Evolutionary conservation across 1,140 invertebrate genomes (phyloP).

Genomic region (Frieseomelitta varia): DNA sequence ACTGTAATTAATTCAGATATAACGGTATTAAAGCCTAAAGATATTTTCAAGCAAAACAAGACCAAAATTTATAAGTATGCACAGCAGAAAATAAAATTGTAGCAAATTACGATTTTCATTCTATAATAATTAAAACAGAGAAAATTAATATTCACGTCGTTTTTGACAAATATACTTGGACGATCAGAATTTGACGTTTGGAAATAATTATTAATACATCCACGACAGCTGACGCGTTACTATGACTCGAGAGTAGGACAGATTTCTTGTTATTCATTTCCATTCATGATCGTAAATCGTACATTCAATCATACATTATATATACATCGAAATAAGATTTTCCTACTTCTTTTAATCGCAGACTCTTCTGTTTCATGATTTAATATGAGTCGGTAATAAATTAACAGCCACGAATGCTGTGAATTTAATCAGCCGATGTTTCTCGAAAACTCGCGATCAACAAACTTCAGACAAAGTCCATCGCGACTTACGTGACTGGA

Average conservation of each 20-base stretch:
- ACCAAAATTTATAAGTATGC: not conserved
- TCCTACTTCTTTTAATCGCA: not conserved
- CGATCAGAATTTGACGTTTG: not conserved
- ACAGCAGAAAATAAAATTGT: too few species aligned
- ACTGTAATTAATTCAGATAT: not conserved
- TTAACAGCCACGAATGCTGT: not conserved
- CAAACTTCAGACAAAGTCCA: not conserved
- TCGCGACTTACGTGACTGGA: too few species aligned
- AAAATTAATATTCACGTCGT: too few species aligned
- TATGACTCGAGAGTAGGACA: not conserved
- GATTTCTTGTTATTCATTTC: not conserved
- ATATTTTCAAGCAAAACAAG: not conserved
- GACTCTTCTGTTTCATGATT: not conserved
- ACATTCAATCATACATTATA: not conserved
- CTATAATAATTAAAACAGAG: not conserved
- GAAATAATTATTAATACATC: not conserved
- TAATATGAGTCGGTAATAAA: not conserved
- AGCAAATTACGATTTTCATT: too few species aligned
- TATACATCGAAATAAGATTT: not conserved
- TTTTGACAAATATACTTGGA: not conserved
- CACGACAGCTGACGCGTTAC: not conserved
- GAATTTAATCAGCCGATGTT: not conserved
- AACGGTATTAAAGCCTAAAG: not conserved
- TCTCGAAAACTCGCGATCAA: not conserved
- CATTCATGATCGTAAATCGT: not conserved